Conservation (phyloP, 2,888 invertebrate species). For the Lasioglossum lativentre region DNA sequence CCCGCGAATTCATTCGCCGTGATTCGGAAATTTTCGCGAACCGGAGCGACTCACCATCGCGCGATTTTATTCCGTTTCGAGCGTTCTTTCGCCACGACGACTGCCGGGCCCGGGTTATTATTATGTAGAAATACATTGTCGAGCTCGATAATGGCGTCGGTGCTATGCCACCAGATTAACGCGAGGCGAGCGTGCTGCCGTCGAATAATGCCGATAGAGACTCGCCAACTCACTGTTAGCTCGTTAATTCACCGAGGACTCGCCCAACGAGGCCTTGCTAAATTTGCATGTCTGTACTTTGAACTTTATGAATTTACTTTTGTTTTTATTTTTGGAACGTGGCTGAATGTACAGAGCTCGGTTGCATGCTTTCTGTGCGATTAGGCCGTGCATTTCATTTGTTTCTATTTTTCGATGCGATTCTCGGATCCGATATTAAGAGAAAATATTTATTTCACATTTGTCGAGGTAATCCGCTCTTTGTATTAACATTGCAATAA, state of each 20-base stretch:
- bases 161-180: background rate
- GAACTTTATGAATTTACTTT: background rate
- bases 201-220: conserved; percentile 38
- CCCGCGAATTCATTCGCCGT: conserved; percentile 38
- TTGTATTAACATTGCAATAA: background rate
- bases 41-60: background rate
- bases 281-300: conserved; percentile 5
- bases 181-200: conserved; percentile 22
- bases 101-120: conserved; percentile 4
- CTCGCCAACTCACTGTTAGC: background rate
- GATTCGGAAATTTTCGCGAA: background rate
- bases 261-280: background rate
- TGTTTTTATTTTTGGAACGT: background rate
- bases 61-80: background rate
- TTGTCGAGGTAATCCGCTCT: background rate
- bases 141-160: conserved; percentile 20
- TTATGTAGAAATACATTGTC: conserved; percentile 4
- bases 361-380: conserved; percentile 2
- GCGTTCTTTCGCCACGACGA: background rate
- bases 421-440: no score
- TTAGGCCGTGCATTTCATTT: background rate
- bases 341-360: background rate
- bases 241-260: conserved; percentile 43
- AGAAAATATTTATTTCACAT: no score
- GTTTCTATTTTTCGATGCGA: background rate